Base-by-base conservation (phyloP, 1,140 invertebrate genomes). In the Gerris buenoi region DNA sequence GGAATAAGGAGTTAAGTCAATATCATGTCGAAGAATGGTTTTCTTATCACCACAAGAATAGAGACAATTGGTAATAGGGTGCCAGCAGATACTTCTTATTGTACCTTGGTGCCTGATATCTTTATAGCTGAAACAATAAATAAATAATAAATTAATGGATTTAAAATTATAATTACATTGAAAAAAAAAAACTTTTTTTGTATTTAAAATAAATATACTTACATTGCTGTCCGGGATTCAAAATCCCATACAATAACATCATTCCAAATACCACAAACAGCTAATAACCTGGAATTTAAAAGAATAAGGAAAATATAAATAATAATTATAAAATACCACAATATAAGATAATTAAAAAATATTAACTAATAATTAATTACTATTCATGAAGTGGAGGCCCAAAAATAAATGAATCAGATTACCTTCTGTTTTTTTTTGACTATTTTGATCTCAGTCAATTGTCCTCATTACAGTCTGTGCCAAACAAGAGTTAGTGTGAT, bases 71-170 rank as follows among this genome's bases (percentile, higher is more conserved):
- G 10, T 28, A 10, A 26, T 29, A 33, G 67, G 67, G n/a, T 68
- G 56, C 67, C 67, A 68, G 14, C 63, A 25, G 3, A 68, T 10
- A 25, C 74, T 74, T 29, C 71, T 69, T n/a, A 77, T 73, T 70
- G 74, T 74, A 64, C 75, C 74, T 26, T 65, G 64, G 65, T 77
- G 76, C 25, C 69, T 64, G 25, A 62, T 65, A 68, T 74, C 72
- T 61, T 59, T 66, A 68, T 75, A 76, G 13, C 76, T 77, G 67
- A 33, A 73, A 73, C 63, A 72, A 67, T 68, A 28, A 56, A 58
- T 25, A 64, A 18, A 57, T 0, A 5, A n/a, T 27, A 59, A 3
- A 25, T 63, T 64, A 65, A 18, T 23, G 1, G 18, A 28, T 2
- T 10, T 27, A 15, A 65, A 63, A n/a, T 5, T 28, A 68, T 46